Evolutionary conservation across 2,797 vertebrate genomes (phyloP), one percentile per base, ranked within the genome.

Genomic region (Pipistrellus nathusii): DNA sequence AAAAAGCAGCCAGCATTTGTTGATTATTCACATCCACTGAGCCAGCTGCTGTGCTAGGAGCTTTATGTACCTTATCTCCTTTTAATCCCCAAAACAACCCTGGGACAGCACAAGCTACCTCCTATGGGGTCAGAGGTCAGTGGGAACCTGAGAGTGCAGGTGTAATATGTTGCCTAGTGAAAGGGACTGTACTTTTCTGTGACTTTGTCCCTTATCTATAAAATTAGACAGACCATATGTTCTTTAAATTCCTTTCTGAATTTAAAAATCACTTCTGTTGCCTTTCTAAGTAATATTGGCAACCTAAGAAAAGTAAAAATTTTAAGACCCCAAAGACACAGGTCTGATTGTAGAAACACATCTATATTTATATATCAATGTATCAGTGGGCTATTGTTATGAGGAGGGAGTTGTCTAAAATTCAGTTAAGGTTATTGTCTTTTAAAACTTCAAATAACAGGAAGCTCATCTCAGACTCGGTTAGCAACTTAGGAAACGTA

Each of bases 1-100:
- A 96, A 90, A 91, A 87, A 95, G 68, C 48, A 80, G 57, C 25
- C 41, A 83, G 66, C 35, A 53, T 51, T 27, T 51, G 71, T 41
- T 90, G 93, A 51, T 85, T 86, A 90, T 90, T 64, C 0, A n/a
- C 48, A 5, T 2, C 0, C 41, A 5, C 5, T 0, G 4, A 55
- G 53, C 75, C 93, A 91, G 83, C 78, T 20, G 1, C 2, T 10
- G 0, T 27, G 44, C 46, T 11, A 18, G 66, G 68, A 48, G n/a
- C 21, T 92, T 59, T n/a, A 15, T 6, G 23, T 30, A 9, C 6
- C 2, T 90, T 88, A 92, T 88, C 82, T 92, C 78, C 64, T 93
- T 59, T 35, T 72, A 71, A 88, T 91, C 64, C 85, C 55, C 53
- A 44, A 51, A 35, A 84, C 23, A 10, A 44, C 71, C 46, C 92